Conservation (phyloP, 2,113 vertebrate genomes). For the Euleptes europaea region DNA sequence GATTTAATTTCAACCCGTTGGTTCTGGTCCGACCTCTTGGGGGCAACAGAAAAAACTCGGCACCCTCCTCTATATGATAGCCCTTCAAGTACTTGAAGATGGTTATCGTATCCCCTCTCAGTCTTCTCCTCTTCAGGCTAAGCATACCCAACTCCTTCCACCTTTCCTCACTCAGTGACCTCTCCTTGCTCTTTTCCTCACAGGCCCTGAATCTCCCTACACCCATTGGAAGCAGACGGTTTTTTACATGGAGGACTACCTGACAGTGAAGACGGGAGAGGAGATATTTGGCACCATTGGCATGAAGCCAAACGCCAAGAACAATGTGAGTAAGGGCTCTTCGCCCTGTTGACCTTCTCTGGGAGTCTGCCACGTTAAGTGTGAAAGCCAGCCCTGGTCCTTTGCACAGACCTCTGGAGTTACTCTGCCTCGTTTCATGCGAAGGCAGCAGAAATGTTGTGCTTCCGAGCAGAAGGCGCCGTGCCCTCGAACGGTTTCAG, state of each 20-base stretch:
- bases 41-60: no score
- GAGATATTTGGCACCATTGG: constrained; percentile 92
- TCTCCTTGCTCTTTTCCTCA: rapidly evolving
- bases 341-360: not conserved
- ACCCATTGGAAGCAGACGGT: constrained; percentile 97
- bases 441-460: not conserved
- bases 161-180: not conserved
- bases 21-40: no score
- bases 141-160: no score
- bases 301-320: constrained; percentile 94
- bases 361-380: not conserved
- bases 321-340: constrained; percentile 81
- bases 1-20: no score
- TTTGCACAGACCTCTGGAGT: not conserved
- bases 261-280: constrained; percentile 93
- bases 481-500: no score
- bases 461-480: no score
- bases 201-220: constrained; percentile 92
- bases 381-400: not conserved
- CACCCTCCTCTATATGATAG: no score
- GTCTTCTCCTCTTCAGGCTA: no score
- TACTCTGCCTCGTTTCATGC: no score
- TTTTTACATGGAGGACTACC: constrained; percentile 93
- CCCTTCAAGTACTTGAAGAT: no score
- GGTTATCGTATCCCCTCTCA: no score